Conservation (phyloP, 2,113 vertebrate species). For the Cyphomyrus plagiostoma region DNA sequence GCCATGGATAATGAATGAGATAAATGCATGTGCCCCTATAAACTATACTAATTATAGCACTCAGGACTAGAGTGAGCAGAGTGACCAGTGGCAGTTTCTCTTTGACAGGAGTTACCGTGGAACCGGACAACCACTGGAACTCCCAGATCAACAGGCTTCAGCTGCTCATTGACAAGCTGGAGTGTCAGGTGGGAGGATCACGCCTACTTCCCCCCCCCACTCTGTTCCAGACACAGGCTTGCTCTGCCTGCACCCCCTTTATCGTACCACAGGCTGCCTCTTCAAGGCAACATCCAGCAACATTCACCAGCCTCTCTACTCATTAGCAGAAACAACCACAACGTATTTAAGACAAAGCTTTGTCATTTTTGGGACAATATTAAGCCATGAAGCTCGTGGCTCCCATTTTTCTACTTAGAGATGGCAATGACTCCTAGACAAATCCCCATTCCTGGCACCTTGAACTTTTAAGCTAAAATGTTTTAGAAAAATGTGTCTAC, state of each 20-base stretch:
- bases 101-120: slow-evolving; percentile 61
- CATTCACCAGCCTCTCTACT: not conserved
- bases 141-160: slow-evolving; percentile 85
- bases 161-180: slow-evolving; percentile 86
- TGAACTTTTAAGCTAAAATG: not conserved
- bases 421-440: not conserved
- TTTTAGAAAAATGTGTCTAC: not conserved
- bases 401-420: not conserved
- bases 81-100: slow-evolving; percentile 26
- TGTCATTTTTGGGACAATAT: not conserved
- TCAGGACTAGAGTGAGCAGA: not conserved
- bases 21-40: not conserved
- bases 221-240: not conserved
- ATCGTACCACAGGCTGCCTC: not conserved
- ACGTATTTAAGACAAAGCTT: not conserved
- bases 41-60: not conserved
- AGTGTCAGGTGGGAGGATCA: slow-evolving; percentile 73
- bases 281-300: not conserved
- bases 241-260: not conserved
- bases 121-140: slow-evolving; percentile 77
- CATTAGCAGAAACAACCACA: not conserved
- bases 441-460: not conserved
- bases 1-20: not conserved
- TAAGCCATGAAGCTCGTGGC: not conserved
- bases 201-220: not conserved